Percentiles rank a stretch among this genome's conserved stretches.
phyloP scores from a whole-genome alignment of 2,113 vertebrate species.

The Hippocampus guttulatus region DNA sequence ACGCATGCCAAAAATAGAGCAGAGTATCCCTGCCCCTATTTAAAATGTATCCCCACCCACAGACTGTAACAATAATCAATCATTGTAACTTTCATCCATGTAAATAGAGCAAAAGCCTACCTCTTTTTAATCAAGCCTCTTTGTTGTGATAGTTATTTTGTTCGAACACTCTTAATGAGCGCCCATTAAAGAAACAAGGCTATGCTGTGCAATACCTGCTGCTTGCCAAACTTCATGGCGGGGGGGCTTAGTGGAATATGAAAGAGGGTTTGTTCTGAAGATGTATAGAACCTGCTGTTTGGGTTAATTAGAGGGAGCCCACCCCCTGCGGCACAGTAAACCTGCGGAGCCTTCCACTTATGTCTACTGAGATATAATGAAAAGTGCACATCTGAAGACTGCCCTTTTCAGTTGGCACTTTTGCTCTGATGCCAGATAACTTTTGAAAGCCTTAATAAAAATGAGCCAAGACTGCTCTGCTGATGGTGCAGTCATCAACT shows the following conservation, averaged over 20 bases:
- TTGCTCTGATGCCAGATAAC: conserved; percentile 13
- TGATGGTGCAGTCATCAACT: background rate
- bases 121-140: conserved; percentile 42
- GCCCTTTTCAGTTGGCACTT: conserved; percentile 12
- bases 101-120: conserved; percentile 16
- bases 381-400: conserved; percentile 21
- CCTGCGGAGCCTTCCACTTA: conserved; percentile 30
- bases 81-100: conserved; percentile 10
- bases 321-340: conserved; percentile 34
- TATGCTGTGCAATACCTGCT: conserved; percentile 41
- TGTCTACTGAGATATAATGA: conserved; percentile 40
- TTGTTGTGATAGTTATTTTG: conserved; percentile 48
- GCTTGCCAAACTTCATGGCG: conserved; percentile 31
- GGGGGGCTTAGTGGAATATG: conserved; percentile 41
- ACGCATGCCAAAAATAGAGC: background rate
- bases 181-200: conserved; percentile 45
- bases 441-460: conserved; percentile 27
- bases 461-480: conserved; percentile 12
- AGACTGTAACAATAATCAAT: background rate
- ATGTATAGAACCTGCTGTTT: conserved; percentile 40
- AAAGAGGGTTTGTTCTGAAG: conserved; percentile 43
- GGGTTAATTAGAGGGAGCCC: conserved; percentile 54
- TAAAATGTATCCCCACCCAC: background rate
- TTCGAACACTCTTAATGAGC: conserved; percentile 47
- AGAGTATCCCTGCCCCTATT: background rate